These are phyloP conservation scores for Vireo altiloquus DNA, from an alignment of 2,113 vertebrate genomes.

Conservation along the genomic window DNA sequence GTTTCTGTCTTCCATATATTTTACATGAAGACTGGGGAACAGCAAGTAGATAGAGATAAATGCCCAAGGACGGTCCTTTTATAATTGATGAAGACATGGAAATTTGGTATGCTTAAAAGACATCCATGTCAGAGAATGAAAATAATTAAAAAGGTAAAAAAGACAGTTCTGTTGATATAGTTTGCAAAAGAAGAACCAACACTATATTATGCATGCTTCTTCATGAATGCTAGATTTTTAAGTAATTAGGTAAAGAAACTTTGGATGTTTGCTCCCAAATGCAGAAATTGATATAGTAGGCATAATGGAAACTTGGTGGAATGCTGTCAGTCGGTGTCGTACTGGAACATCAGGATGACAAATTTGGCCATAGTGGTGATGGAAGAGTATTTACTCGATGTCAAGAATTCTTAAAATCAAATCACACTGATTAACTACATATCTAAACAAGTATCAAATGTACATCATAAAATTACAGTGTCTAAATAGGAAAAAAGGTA, in stretches of 20 bases:
- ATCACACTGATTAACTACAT: background rate
- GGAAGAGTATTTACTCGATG: background rate
- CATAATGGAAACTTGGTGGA: background rate
- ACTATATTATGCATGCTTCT: background rate
- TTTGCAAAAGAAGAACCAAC: background rate
- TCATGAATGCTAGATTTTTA: background rate
- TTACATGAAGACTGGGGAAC: background rate
- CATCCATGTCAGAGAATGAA: background rate
- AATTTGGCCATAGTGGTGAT: background rate
- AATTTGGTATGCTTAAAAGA: background rate
- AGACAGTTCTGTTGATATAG: background rate
- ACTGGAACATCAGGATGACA: background rate
- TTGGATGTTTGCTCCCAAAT: background rate
- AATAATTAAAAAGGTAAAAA: background rate
- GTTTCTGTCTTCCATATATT: background rate
- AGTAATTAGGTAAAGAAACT: background rate
- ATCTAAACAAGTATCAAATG: background rate
- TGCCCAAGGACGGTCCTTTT: background rate
- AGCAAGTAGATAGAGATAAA: background rate
- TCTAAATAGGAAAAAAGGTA: background rate
- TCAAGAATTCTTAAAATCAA: background rate
- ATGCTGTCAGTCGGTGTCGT: background rate
- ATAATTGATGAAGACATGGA: background rate
- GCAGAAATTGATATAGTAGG: background rate
- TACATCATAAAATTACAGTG: background rate